Evolutionary conservation across 2,113 vertebrate species (phyloP).

Genomic region (Dromas ardeola): DNA sequence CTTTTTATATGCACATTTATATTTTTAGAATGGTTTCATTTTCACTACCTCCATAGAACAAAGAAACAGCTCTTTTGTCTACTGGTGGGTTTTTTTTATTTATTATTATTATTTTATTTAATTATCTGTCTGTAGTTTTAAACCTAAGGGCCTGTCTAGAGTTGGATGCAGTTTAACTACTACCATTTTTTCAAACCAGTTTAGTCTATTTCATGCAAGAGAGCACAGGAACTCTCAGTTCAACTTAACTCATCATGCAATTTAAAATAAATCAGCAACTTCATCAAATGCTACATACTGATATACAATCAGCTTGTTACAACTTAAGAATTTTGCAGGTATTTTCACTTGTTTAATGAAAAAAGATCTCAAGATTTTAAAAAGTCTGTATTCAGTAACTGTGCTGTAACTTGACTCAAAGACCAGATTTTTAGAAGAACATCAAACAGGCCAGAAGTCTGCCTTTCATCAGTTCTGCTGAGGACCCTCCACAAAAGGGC

Average conservation of each 20-base stretch:
- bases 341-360: neutral
- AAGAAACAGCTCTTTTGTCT: neutral
- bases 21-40: neutral
- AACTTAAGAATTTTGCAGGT: neutral
- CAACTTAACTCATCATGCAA: neutral
- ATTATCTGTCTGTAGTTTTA: neutral
- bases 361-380: neutral
- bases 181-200: neutral
- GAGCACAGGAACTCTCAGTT: neutral
- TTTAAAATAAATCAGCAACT: neutral
- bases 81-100: fast-evolving
- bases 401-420: neutral
- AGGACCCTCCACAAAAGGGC: neutral
- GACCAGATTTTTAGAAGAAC: neutral
- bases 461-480: neutral
- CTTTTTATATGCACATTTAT: neutral
- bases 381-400: neutral
- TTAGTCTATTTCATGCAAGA: neutral
- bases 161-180: neutral
- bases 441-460: neutral
- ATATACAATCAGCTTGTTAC: neutral
- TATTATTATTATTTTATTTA: neutral
- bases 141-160: neutral
- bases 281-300: neutral
- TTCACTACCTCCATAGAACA: neutral